These are phyloP conservation scores for Xanthorhoe designata DNA, from an alignment of 2,888 invertebrate genomes.

Conservation along the genomic window DNA sequence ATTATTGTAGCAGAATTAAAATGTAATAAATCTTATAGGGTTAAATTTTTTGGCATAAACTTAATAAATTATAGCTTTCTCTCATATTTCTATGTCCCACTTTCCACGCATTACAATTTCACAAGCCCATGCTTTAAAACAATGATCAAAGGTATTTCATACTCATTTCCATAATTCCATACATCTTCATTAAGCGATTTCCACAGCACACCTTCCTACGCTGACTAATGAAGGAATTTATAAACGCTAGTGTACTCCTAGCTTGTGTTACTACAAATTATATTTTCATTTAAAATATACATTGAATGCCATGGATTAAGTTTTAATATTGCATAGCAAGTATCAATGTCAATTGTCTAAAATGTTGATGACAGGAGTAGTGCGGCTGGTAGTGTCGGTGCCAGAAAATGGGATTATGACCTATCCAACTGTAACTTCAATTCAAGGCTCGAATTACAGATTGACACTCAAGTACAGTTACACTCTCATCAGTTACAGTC, in stretches of 20 bases:
- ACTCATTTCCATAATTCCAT: slow-evolving; percentile 38
- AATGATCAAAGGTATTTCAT: slow-evolving; percentile 30
- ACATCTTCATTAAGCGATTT: slow-evolving; percentile 43
- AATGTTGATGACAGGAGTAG: not conserved
- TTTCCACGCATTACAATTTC: slow-evolving; percentile 15
- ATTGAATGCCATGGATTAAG: slow-evolving; percentile 4
- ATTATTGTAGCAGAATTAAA: too few relatives aligned
- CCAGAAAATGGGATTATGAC: too few relatives aligned
- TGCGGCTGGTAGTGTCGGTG: too few relatives aligned
- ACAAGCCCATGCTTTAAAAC: slow-evolving; percentile 15
- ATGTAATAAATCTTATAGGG: too few relatives aligned
- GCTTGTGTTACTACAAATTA: slow-evolving; percentile 10
- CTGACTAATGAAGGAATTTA: slow-evolving; percentile 72
- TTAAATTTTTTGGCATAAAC: too few relatives aligned
- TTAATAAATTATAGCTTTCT: not conserved
- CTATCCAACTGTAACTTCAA: not conserved
- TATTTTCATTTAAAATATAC: slow-evolving; percentile 1
- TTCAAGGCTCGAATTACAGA: too few relatives aligned
- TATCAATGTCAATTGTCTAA: not conserved
- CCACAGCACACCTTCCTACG: slow-evolving; percentile 46
- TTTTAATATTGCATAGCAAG: not conserved
- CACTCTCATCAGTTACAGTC: too few relatives aligned
- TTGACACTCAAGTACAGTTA: too few relatives aligned
- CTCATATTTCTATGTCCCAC: not conserved
- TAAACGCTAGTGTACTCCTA: slow-evolving; percentile 55